These are phyloP conservation scores for Conus canariensis DNA, from an alignment of 2,888 invertebrate genomes.

Conservation along the genomic window DNA sequence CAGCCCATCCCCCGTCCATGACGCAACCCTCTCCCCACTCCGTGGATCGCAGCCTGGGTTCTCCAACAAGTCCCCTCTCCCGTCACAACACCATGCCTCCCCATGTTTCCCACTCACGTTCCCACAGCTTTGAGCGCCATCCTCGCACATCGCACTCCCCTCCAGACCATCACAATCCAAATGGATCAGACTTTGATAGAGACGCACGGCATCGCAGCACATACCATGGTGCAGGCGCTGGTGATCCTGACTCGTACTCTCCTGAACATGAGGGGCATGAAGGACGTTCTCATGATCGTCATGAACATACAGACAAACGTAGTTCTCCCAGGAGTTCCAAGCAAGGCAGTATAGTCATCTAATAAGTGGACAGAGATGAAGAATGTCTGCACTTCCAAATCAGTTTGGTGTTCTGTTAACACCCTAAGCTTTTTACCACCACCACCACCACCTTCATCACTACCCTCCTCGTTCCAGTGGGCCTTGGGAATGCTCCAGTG, in stretches of 20 bases:
- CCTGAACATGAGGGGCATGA: slow-evolving; percentile 54
- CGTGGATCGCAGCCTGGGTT: slow-evolving; percentile 53
- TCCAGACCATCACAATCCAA: slow-evolving; percentile 44
- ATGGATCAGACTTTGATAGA: slow-evolving; percentile 41
- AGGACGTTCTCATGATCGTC: slow-evolving; percentile 50
- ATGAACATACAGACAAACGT: slow-evolving; percentile 53
- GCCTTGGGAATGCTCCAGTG: background rate
- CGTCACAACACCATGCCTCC: slow-evolving; percentile 63
- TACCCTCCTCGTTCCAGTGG: slow-evolving; percentile 29
- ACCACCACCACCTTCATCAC: slow-evolving; percentile 29
- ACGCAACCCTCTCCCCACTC: slow-evolving; percentile 68
- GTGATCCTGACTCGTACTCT: slow-evolving; percentile 51
- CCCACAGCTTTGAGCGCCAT: slow-evolving; percentile 50
- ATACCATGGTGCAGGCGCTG: slow-evolving; percentile 40
- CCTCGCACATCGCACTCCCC: slow-evolving; percentile 42
- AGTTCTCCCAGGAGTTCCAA: slow-evolving; percentile 56
- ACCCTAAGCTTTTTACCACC: slow-evolving; percentile 33
- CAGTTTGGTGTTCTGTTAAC: slow-evolving; percentile 35
- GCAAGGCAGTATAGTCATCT: slow-evolving; percentile 72
- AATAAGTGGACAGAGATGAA: slow-evolving; percentile 44
- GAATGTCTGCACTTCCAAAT: slow-evolving; percentile 33
- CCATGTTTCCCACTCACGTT: slow-evolving; percentile 46
- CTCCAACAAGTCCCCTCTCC: slow-evolving; percentile 54
- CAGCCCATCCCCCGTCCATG: slow-evolving; percentile 91
- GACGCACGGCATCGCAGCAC: slow-evolving; percentile 43